phyloP scores from a whole-genome alignment of 1,140 invertebrate genomes.

The Drosophila subobscura region DNA sequence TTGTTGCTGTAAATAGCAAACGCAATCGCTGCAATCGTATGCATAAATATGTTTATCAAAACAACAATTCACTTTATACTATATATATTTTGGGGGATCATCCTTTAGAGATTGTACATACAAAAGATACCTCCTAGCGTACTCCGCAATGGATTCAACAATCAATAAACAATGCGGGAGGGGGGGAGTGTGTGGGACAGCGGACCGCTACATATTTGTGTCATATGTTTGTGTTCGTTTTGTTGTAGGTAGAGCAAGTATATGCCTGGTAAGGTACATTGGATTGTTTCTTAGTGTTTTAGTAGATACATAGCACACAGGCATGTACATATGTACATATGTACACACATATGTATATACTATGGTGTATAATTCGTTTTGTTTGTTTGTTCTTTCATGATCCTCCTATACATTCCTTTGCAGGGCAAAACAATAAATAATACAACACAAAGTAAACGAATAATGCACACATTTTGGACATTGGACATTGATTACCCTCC shows the following conservation, averaged over 20 bases:
- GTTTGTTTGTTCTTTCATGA: constrained; percentile 4
- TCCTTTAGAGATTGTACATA: constrained; percentile 38
- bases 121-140: constrained; percentile 37
- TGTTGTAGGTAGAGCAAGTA: constrained; percentile 22
- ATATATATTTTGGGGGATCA: constrained; percentile 40
- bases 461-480: constrained; percentile 37
- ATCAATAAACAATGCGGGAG: constrained; percentile 31
- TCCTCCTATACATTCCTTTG: neutral
- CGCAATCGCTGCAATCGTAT: constrained; percentile 25
- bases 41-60: constrained; percentile 75
- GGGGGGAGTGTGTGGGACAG: neutral
- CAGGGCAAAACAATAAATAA: no score
- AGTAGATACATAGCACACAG: constrained; percentile 21
- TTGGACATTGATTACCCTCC: neutral
- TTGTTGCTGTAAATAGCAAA: constrained; percentile 9
- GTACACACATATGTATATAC: constrained; percentile 4
- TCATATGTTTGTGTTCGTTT: constrained; percentile 19
- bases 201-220: neutral
- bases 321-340: constrained; percentile 16
- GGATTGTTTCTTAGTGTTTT: constrained; percentile 70
- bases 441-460: constrained; percentile 4
- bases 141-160: constrained; percentile 39
- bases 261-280: constrained; percentile 66
- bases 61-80: constrained; percentile 64
- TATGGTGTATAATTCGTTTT: constrained; percentile 22